Percentiles rank a stretch among this genome's conserved stretches.
Conservation (phyloP, 2,797 vertebrate genomes). For the Danionella dracula region DNA sequence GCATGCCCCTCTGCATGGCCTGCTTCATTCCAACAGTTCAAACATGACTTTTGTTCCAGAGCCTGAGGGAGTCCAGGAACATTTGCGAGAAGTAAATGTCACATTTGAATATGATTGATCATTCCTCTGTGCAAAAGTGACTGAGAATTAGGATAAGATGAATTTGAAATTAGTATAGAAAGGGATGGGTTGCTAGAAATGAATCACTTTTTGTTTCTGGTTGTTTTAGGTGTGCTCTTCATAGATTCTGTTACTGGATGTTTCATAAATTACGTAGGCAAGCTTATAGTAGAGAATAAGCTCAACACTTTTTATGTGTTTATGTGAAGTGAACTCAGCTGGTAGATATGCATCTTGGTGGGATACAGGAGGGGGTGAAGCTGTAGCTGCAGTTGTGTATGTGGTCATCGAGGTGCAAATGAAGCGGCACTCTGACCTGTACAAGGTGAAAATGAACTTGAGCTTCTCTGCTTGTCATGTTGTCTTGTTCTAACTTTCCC, state of each 20-base stretch:
- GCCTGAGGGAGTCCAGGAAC: constrained; percentile 60
- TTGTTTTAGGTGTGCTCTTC: neutral
- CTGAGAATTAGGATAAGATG: constrained; percentile 58
- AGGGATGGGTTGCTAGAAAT: constrained; percentile 9
- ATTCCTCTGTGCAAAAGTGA: constrained; percentile 54
- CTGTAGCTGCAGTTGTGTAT: constrained; percentile 28
- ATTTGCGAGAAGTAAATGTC: constrained; percentile 73
- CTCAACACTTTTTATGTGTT: too few relatives aligned
- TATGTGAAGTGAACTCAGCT: neutral
- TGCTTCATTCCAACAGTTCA: constrained; percentile 52
- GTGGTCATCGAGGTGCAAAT: constrained; percentile 71
- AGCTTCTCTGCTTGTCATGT: constrained; percentile 17
- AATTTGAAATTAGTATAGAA: constrained; percentile 2
- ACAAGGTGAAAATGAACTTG: constrained; percentile 76
- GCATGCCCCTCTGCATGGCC: neutral
- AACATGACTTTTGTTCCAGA: constrained; percentile 70
- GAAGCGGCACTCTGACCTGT: constrained; percentile 57
- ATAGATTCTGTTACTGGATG: too few relatives aligned
- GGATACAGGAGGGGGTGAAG: constrained; percentile 15
- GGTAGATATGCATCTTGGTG: neutral
- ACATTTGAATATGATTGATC: constrained; percentile 79
- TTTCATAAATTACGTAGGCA: too few relatives aligned
- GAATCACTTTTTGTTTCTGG: neutral
- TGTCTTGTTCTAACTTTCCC: neutral
- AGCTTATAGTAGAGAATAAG: too few relatives aligned